phyloP scores from a whole-genome alignment of 2,113 vertebrate genomes.

The Phaethornis superciliosus region DNA sequence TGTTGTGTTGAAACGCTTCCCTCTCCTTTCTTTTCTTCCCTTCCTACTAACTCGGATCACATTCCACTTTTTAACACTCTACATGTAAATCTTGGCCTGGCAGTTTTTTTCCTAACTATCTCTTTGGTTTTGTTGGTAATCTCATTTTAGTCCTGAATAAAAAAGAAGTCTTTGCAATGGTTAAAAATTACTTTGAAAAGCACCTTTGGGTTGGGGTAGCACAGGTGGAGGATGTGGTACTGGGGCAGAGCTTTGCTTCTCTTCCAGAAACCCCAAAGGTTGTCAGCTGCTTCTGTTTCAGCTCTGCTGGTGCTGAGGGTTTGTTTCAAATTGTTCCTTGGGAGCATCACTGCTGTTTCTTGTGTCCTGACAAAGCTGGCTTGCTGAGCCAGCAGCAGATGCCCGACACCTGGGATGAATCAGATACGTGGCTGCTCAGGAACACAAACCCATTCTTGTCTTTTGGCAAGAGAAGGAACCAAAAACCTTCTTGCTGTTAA shows the following conservation, averaged over 20 bases:
- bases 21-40: rapidly evolving
- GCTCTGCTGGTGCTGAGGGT: background rate
- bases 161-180: background rate
- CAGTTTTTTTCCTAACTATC: background rate
- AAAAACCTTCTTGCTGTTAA: background rate
- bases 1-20: background rate
- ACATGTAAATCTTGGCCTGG: background rate
- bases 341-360: background rate
- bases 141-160: background rate
- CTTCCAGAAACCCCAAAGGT: background rate
- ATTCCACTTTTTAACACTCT: background rate
- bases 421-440: background rate
- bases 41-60: background rate
- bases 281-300: background rate
- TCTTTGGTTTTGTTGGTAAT: background rate
- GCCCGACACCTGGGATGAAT: constrained; percentile 51
- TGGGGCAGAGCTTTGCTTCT: background rate
- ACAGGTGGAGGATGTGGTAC: background rate
- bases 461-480: constrained; percentile 27
- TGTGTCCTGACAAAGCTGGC: background rate
- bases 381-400: constrained; percentile 53
- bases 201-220: background rate
- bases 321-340: background rate
- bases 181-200: background rate
- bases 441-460: constrained; percentile 5